phyloP scores from a whole-genome alignment of 2,797 vertebrate genomes.

The Urocyon cinereoargenteus region DNA sequence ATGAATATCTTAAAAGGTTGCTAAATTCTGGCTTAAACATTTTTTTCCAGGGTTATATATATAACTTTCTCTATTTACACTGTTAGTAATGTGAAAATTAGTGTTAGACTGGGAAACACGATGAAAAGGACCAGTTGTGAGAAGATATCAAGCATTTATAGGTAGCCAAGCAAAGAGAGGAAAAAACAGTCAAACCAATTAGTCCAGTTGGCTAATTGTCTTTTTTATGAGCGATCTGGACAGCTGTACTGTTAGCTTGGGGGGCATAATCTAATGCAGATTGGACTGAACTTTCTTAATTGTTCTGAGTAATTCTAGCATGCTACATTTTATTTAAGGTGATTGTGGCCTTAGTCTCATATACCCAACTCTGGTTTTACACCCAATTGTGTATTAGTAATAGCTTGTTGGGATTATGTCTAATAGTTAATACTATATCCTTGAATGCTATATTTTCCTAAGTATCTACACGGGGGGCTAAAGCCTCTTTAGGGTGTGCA shows the following conservation, averaged over 20 bases:
- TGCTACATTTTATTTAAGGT: not conserved
- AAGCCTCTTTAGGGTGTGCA: not conserved
- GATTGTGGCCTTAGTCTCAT: not conserved
- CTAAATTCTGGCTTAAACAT: not conserved
- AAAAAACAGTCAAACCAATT: constrained; percentile 19
- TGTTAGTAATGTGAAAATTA: constrained; percentile 35
- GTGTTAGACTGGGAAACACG: constrained; percentile 47
- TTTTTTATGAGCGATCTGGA: constrained; percentile 35
- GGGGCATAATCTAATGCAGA: not conserved
- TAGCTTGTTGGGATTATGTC: not conserved
- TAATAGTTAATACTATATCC: not conserved
- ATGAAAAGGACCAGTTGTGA: not conserved
- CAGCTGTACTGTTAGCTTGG: not conserved
- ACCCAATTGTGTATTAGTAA: not conserved
- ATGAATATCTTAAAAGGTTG: constrained; percentile 2
- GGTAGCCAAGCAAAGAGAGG: not conserved
- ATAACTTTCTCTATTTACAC: not conserved
- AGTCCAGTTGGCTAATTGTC: constrained; percentile 62
- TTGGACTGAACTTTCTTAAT: not conserved
- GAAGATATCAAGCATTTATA: constrained; percentile 55
- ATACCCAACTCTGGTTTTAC: not conserved
- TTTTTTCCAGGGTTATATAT: not conserved
- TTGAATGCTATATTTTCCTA: not conserved
- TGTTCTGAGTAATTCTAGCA: not conserved
- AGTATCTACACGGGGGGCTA: not conserved